Conservation (phyloP, 2,797 vertebrate genomes). For the Gymnoscopelus microlampas region DNA sequence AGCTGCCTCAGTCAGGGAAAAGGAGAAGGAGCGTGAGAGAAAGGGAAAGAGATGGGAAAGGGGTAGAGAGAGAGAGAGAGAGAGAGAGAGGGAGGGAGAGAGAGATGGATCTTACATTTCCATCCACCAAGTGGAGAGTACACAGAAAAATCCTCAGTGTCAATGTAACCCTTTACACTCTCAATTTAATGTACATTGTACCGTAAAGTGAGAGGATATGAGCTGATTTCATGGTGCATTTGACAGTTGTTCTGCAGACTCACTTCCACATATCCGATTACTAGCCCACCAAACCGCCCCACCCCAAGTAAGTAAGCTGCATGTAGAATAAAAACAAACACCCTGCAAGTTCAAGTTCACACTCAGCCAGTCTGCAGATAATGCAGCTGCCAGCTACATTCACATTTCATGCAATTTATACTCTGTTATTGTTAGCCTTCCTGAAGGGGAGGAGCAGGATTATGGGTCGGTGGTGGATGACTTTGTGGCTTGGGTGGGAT, state of each 20-base stretch:
- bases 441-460: too few species aligned
- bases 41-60: constrained; percentile 1
- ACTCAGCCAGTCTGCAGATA: neutral
- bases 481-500: too few species aligned
- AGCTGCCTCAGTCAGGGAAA: constrained; percentile 60
- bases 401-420: neutral
- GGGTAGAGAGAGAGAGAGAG: constrained; percentile 7
- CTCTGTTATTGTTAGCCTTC: too few species aligned
- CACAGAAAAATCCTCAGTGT: too few species aligned
- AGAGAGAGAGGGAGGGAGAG: constrained; percentile 29
- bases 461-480: too few species aligned
- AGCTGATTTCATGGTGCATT: constrained; percentile 67
- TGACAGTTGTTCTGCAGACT: constrained; percentile 30
- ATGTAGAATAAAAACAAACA: neutral
- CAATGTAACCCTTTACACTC: too few species aligned
- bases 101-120: constrained; percentile 47
- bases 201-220: constrained; percentile 45
- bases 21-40: constrained; percentile 16
- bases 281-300: constrained; percentile 25
- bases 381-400: neutral
- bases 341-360: neutral
- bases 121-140: constrained; percentile 41
- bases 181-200: too few species aligned
- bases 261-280: neutral
- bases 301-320: constrained; percentile 11